A percentile compares a stretch with the other conserved stretches of the same genome.
These are phyloP conservation scores for Mesorhabditis spiculigera DNA, from an alignment of 2,888 invertebrate species.

Conservation along the genomic window DNA sequence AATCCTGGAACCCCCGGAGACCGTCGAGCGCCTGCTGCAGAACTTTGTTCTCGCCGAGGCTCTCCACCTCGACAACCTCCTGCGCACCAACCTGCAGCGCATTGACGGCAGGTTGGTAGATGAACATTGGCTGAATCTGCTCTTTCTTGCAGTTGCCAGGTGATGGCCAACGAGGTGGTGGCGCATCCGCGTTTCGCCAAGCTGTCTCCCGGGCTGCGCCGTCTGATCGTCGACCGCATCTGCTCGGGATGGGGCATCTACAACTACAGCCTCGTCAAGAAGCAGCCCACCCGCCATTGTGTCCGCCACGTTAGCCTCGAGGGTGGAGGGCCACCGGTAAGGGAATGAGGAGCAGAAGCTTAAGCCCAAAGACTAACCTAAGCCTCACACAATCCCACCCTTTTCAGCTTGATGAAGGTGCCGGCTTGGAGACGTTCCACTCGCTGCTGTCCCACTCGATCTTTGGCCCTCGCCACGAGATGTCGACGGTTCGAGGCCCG, in stretches of 20 bases:
- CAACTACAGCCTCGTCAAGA: not conserved
- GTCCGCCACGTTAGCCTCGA: no score
- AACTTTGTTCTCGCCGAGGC: constrained; percentile 28
- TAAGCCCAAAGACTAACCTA: no score
- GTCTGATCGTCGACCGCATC: constrained; percentile 26
- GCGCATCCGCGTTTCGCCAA: not conserved
- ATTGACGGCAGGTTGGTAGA: constrained; percentile 24
- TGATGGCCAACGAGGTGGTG: constrained; percentile 8
- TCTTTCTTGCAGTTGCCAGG: constrained; percentile 7
- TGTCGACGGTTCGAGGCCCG: no score
- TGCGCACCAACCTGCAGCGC: constrained; percentile 27
- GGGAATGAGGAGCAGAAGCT: no score
- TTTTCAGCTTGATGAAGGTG: no score
- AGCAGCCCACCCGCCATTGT: not conserved
- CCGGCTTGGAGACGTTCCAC: no score
- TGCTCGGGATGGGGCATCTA: constrained; percentile 33
- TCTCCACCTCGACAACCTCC: constrained; percentile 22
- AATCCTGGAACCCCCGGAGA: constrained; percentile 28
- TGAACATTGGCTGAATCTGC: not conserved
- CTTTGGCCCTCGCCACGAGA: no score
- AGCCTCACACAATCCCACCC: no score
- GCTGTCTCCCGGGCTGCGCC: constrained; percentile 11
- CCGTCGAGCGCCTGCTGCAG: constrained; percentile 24
- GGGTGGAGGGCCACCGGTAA: no score
- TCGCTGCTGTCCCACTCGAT: no score